Evolutionary conservation across 2,113 vertebrate species (phyloP).

Genomic region (Phalacrocorax brasilianus): DNA sequence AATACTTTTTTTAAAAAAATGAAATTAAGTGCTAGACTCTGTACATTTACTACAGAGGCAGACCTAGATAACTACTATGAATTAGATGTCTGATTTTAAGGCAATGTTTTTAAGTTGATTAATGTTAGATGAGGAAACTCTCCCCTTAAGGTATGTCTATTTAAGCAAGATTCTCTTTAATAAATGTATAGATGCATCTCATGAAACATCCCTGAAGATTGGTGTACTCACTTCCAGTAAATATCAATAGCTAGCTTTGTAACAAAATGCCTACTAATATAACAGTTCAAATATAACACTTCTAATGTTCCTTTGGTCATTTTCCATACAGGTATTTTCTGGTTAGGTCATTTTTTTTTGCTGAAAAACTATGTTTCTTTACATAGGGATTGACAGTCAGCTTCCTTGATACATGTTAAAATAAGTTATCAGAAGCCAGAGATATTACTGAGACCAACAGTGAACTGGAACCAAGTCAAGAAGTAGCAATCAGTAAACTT

Average conservation of each 20-base stretch:
- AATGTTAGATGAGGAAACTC: not conserved
- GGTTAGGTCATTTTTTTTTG: not conserved
- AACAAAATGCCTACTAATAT: not conserved
- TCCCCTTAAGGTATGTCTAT: not conserved
- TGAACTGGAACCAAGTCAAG: conserved; percentile 32
- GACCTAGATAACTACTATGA: not conserved
- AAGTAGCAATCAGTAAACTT: not conserved
- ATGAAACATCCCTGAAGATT: not conserved
- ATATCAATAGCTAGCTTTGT: not conserved
- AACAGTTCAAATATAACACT: not conserved
- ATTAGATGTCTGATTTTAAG: not conserved
- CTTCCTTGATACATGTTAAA: conserved; percentile 4
- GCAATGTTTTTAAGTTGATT: not conserved
- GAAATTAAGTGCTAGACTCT: not conserved
- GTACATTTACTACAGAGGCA: not conserved
- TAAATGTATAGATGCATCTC: not conserved
- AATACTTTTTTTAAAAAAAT: rapidly evolving
- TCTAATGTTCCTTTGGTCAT: not conserved
- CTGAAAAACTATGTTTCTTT: not conserved
- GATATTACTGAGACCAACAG: not conserved
- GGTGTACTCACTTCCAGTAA: not conserved
- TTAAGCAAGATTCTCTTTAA: not conserved
- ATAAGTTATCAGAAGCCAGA: conserved; percentile 26
- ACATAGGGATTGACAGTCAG: not conserved
- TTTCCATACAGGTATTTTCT: not conserved